Evolutionary conservation across 1,140 invertebrate species (phyloP).

Genomic region (Antheraea pernyi): DNA sequence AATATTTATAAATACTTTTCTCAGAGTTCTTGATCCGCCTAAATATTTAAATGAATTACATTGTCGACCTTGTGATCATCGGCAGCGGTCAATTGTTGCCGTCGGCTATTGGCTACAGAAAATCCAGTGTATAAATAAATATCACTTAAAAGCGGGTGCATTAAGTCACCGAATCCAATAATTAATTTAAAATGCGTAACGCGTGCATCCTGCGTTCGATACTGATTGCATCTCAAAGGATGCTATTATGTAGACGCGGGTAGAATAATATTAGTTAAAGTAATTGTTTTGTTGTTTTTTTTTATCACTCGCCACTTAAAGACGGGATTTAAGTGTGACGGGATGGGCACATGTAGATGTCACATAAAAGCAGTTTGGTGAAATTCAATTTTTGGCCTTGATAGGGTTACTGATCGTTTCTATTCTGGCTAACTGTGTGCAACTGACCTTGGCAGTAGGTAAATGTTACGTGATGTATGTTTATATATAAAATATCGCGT

Average conservation of each 20-base stretch:
- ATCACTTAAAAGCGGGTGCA: neutral
- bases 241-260: constrained; percentile 26
- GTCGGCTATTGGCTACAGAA: neutral
- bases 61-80: neutral
- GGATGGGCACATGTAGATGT: too few relatives aligned
- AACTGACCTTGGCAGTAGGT: too few relatives aligned
- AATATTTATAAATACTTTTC: too few relatives aligned
- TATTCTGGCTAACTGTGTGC: too few relatives aligned
- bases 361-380: too few relatives aligned
- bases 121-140: neutral
- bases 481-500: too few relatives aligned
- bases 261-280: constrained; percentile 13
- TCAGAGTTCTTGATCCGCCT: too few relatives aligned
- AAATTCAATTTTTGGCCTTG: too few relatives aligned
- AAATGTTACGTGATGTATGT: too few relatives aligned
- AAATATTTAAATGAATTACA: too few relatives aligned
- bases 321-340: neutral
- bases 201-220: constrained; percentile 29
- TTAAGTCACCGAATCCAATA: neutral
- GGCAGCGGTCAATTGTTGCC: neutral
- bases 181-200: constrained; percentile 23
- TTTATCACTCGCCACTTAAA: neutral
- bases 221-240: constrained; percentile 36
- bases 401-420: too few relatives aligned
- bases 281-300: neutral